Evolutionary conservation across 2,113 vertebrate genomes (phyloP).

Genomic region (Emydocephalus ijimae): DNA sequence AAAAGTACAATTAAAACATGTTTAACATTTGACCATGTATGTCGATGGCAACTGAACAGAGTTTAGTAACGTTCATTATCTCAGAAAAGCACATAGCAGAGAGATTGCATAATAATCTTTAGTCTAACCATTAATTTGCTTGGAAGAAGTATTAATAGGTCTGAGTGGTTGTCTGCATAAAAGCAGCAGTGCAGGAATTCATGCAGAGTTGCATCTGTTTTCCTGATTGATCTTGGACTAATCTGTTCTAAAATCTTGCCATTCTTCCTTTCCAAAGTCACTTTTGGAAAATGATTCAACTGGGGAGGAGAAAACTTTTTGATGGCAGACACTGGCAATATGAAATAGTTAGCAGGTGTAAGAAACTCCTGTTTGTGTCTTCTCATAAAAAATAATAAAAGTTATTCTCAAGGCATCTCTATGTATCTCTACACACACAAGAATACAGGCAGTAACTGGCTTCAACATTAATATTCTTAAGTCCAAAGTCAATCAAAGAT

Average conservation of each 20-base stretch:
- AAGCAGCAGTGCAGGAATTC: background rate
- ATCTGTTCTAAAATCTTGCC: background rate
- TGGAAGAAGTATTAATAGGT: background rate
- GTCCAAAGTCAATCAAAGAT: background rate
- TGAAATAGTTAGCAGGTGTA: background rate
- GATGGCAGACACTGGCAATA: background rate
- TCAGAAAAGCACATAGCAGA: background rate
- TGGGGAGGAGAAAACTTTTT: background rate
- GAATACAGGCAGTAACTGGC: background rate
- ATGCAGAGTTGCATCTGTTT: background rate
- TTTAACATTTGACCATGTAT: background rate
- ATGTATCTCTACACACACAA: too few relatives aligned
- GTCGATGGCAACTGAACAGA: background rate
- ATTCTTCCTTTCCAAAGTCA: too few relatives aligned
- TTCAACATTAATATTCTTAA: background rate
- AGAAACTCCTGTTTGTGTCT: background rate
- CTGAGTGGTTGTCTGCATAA: background rate
- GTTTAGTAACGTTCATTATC: background rate
- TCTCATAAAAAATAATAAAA: background rate
- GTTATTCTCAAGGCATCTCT: background rate
- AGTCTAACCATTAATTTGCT: background rate
- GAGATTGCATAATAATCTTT: background rate
- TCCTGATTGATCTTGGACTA: background rate
- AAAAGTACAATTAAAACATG: background rate
- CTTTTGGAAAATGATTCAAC: background rate